Evolutionary conservation across 2,888 invertebrate genomes (phyloP), one percentile per base, ranked within the genome.

Genomic region (Cotesia congregata): DNA sequence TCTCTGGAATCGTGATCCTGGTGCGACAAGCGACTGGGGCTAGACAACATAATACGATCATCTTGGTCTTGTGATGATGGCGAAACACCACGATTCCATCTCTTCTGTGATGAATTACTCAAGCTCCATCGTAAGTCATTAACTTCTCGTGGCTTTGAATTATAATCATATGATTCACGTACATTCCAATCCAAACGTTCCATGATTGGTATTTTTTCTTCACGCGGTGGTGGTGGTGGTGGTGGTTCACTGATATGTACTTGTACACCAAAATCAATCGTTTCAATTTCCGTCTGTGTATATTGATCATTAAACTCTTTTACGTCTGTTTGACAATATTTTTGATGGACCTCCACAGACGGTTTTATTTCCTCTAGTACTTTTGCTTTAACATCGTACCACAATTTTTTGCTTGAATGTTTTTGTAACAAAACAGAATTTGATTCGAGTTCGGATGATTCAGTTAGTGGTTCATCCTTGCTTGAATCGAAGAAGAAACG

Each of bases 161-260:
- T 41, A 39, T 84, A 87, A 41, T 88, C 89, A 62, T 80, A 86
- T 3, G 83, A 82, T 17, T 88, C 88, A 2, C 88, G 83, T 67
- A 84, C 77, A 69, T 83, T 85, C 88, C 89, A 89, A 67, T 89
- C 88, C 30, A 88, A 67, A 69, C 89, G 86, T 72, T 88, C 88
- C 82, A 85, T 85, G 9, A 88, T 83, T 5, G 86, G 83, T 17
- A 84, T 83, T 68, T 86, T 88, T 40, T 88, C 86, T 74, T 88
- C 88, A 30, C 82, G 82, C 5, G 76, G 74, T 15, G 75, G 38
- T 30, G 79, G 74, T 15, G 75, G 20, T 30, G 79, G 80, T 15
- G 80, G 80, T 6, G 82, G 17, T n/a, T 83, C 83, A 64, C 79
- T 73, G 0, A 79, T 79, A 70, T 75, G 78, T 17, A 83, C 80